Base-by-base conservation (phyloP, 1,140 invertebrate genomes). In the Protaetia brevitarsis region DNA sequence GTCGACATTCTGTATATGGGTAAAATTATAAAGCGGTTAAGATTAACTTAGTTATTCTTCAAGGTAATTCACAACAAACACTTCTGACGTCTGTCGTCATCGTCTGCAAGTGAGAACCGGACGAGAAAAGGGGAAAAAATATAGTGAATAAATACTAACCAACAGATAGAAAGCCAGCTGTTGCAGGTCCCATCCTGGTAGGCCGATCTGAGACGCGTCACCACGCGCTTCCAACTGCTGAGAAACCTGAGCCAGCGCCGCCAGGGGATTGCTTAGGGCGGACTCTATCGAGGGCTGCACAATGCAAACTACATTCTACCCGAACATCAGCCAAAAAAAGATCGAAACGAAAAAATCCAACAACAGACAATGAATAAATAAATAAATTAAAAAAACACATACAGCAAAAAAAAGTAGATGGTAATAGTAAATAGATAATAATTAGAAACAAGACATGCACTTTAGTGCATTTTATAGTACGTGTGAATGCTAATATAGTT, bases 111-210 rank as follows among this genome's bases (percentile, higher is more conserved):
- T 8, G 21, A 59, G 2, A 62, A 4, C 13, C 2, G 36, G 29
- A 34, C 21, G 19, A 27, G 45, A 61, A 41, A 51, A 61, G n/a
- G 37, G 57, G 13, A 36, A 66, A 56, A 28, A 62, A 30, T 26
- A 29, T 26, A 27, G 13, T 13, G 36, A 21, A 62, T 11, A 13
- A n/a, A 51, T 71, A 86, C 87, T 85, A 75, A 89, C 88, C 84
- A 89, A 75, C 66, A 87, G 80, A 78, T 89, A 89, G 82, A 89
- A 87, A 70, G 88, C 88, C 68, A 89, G 80, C 75, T 89, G 87
- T 72, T 89, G 87, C 68, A 89, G 81, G 75, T 89, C 88, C 87
- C 87, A 88, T 69, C 82, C 82, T 71, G 83, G 83, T 73, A 84
- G 80, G 68, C 82, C 83, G 30, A 85, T 74, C 74, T 80, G 75